Base-by-base conservation (phyloP, 2,113 vertebrate genomes). In the Eolophus roseicapilla region DNA sequence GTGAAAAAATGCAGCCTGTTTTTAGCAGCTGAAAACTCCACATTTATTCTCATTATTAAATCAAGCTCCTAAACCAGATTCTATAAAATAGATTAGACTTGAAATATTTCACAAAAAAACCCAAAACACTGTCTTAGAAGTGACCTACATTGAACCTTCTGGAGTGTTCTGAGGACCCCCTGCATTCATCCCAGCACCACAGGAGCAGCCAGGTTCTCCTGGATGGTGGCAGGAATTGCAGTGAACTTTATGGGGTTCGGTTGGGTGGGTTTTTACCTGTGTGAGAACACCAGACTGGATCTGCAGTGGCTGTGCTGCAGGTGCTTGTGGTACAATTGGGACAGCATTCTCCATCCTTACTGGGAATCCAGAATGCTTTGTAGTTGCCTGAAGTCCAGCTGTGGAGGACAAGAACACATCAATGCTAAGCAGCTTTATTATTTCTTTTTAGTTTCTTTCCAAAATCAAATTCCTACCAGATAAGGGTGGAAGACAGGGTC, bases 301-400 rank as follows among this genome's bases (percentile, higher is more conserved):
- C 98, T 99, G 99, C 11, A 99, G 98, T 14, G 99, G 98, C 96
- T 99, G 99, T 17, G 98, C 98, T 63, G 99, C 98, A 46, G 99
- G 99, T 74, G 98, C 99, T 95, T 99, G 99, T 63, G 99, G 98
- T 23, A 99, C 99, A 86, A 99, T 98, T 5, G 99, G 99, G 47
- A 99, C 99, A 5, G 99, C 98, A 87, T 98, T 99, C 94, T 99
- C 99, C 99, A 99, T 99, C 96, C 99, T 98, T 81, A 99, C 99
- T 43, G 99, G 99, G 96, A 99, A 99, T 49, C 98, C 99, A 93
- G 99, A 98, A 62, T 99, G 99, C 59, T 99, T 99, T 79, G 98
- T 98, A 90, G 99, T 98, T 53, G 99, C 98, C 97, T 99, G 99
- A 80, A 99, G 98, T 81, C 99, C 99, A 97, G 96, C 65, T 97